Conservation (phyloP, 2,888 invertebrate genomes). For the Epiblema foenella region DNA sequence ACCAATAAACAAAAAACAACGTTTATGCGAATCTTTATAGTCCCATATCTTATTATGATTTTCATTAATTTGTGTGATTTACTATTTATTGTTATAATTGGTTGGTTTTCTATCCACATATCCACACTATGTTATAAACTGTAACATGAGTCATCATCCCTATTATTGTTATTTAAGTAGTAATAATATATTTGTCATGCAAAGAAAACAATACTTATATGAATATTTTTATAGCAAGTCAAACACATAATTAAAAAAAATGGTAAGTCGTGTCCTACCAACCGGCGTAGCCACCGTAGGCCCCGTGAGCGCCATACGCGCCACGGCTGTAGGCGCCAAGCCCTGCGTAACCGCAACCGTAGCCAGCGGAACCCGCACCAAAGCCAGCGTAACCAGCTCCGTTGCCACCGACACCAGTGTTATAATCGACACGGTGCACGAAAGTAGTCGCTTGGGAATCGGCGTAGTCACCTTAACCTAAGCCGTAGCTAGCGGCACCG, state of each 20-base stretch:
- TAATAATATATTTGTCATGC: not conserved
- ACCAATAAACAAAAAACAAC: too few relatives aligned
- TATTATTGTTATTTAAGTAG: too few relatives aligned
- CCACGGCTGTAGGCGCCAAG: not conserved
- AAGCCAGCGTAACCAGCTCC: constrained; percentile 4
- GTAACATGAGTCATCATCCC: too few relatives aligned
- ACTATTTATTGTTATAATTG: too few relatives aligned
- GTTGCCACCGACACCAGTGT: constrained; percentile 15
- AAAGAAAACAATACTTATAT: not conserved
- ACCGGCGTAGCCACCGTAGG: constrained; percentile 4
- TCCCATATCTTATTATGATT: too few relatives aligned
- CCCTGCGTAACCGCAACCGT: constrained; percentile 11
- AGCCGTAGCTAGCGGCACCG: not conserved
- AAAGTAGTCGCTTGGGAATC: constrained; percentile 6
- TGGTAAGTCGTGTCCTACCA: not conserved
- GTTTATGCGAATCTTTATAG: too few relatives aligned
- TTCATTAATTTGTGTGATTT: too few relatives aligned
- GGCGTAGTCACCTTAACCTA: constrained; percentile 3
- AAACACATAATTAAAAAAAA: not conserved
- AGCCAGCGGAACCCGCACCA: constrained; percentile 4
- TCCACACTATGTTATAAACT: too few relatives aligned
- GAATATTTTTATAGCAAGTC: not conserved
- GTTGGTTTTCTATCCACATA: too few relatives aligned
- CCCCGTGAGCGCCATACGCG: constrained; percentile 1
- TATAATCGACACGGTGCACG: constrained; percentile 25